Evolutionary conservation across 1,140 invertebrate genomes (phyloP).

Genomic region (Eriosoma lanigerum): DNA sequence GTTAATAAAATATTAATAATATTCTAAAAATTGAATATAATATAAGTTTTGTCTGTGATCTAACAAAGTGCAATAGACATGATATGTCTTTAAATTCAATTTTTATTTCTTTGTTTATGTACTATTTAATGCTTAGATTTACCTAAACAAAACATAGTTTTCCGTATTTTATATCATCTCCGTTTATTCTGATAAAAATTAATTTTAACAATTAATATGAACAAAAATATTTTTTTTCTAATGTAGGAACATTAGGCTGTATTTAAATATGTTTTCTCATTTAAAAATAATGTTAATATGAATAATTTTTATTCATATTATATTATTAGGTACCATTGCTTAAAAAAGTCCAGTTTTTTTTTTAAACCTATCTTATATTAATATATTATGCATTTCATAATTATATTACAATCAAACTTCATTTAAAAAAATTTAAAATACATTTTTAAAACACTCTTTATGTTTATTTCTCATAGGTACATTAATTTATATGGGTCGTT

Average conservation of each 20-base stretch:
- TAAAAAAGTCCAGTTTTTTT: no score
- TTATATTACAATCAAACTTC: background rate
- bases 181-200: conserved; percentile 23
- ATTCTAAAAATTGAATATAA: conserved; percentile 5
- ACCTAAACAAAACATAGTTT: conserved; percentile 26
- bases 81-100: conserved; percentile 33
- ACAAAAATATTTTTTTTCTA: conserved; percentile 1
- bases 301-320: conserved; percentile 9
- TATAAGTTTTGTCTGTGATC: conserved; percentile 47
- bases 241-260: conserved; percentile 7
- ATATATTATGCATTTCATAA: no score
- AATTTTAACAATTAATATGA: background rate
- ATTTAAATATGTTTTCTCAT: background rate
- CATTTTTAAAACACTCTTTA: background rate
- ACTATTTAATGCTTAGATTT: background rate
- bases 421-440: background rate
- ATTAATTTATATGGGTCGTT: conserved; percentile 11
- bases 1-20: background rate
- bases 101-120: conserved; percentile 16
- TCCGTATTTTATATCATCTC: no score
- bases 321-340: background rate
- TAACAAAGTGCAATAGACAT: conserved; percentile 39
- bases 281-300: conserved; percentile 10
- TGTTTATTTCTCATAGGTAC: background rate
- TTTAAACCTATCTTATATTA: no score